Base-by-base conservation (phyloP, 2,888 invertebrate species). In the Aphodius sticticus region DNA sequence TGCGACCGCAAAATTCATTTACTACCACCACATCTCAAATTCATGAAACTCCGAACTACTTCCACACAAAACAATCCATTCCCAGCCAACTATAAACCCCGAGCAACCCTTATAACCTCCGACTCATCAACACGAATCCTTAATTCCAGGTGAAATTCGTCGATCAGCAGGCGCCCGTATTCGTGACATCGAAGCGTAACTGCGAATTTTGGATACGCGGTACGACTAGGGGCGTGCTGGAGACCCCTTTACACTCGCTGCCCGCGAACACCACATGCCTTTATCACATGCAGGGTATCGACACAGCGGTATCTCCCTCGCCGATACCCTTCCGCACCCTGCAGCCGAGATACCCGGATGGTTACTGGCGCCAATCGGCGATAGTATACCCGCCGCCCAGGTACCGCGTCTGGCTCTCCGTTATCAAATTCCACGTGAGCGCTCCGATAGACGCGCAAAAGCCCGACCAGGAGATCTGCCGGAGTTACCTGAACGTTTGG, bases 141-240 rank as follows among this genome's bases (percentile, higher is more conserved):
- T 26, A 53, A 78, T 78, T 76, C 37, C 77, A 83, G 83, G 96
- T 96, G 71, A 93, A 94, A 87, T 96, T 96, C 86, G 96, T 96
- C 76, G 96, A 96, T 88, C 93, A 94, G 82, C 94, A 95, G 87
- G 95, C 95, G 36, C 95, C 96, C 36, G 94, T 95, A 36, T 96
- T 95, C 88, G 93, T 95, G n/a, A 95, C 94, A 87, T 95, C 95
- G 89, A 96, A 96, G 87, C 93, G 95, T 81, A 92, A 93, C 36
- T 96, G 96, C 87, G 96, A 96, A 87, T 96, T 96, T 87, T 96
- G 95, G 95, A 92, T 96, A 82, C 91, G 95, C 81, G 96, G 96
- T 6, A 94, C 94, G 0, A 94, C 94, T 1, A 93, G 93, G 77
- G 96, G 96, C n/a, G 90, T 95, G 6, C 87, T 96, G 76, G 95